phyloP scores from a whole-genome alignment of 2,113 vertebrate genomes.

The Prionailurus viverrinus region DNA sequence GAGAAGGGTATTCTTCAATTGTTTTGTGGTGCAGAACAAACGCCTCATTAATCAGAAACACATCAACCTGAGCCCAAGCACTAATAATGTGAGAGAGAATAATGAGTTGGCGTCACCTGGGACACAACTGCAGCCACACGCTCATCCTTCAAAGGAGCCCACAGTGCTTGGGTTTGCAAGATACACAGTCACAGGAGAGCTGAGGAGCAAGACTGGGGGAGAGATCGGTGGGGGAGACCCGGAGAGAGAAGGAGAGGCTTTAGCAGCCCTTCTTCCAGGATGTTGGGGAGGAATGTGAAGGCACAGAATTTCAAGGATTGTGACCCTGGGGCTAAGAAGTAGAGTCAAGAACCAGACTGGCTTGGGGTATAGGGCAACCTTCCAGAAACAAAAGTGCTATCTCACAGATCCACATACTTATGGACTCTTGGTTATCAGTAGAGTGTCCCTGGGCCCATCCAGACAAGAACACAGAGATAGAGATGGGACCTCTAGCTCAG shows the following conservation, averaged over 20 bases:
- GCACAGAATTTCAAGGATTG: background rate
- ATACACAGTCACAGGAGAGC: background rate
- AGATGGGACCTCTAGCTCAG: background rate
- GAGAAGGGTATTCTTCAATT: conserved; percentile 82
- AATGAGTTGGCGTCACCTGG: conserved; percentile 68
- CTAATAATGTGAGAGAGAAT: conserved; percentile 77
- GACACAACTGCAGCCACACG: background rate
- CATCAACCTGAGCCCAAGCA: conserved; percentile 74
- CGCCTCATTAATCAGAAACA: conserved; percentile 85
- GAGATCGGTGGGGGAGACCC: rapidly evolving
- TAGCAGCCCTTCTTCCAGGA: background rate
- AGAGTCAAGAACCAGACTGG: background rate
- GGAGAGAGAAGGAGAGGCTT: background rate
- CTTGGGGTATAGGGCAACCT: background rate
- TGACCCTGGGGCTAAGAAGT: background rate
- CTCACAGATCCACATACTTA: background rate
- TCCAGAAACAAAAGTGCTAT: background rate
- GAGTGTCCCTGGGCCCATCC: background rate
- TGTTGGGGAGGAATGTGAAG: background rate
- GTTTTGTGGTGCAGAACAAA: conserved; percentile 86
- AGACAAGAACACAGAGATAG: background rate
- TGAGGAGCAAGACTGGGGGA: background rate
- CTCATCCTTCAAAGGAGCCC: conserved; percentile 62
- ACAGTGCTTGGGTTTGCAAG: conserved; percentile 29
- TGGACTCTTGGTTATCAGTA: background rate